These are phyloP conservation scores for Propithecus deckenii DNA, from an alignment of 2,797 vertebrate genomes.

Conservation along the genomic window DNA sequence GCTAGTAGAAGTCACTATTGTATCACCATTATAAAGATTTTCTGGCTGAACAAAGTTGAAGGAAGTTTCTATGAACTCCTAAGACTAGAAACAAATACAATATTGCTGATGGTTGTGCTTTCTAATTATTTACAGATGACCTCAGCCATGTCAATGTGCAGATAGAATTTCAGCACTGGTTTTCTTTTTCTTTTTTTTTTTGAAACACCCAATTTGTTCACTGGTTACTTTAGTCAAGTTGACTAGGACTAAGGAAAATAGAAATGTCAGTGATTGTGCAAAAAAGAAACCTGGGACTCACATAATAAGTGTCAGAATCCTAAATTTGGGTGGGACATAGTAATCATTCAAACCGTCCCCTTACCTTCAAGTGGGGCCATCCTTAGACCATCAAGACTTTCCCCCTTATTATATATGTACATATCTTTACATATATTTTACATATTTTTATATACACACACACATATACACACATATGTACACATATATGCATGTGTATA, in stretches of 20 bases:
- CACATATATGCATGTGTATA: not conserved
- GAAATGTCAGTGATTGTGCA: slow-evolving; percentile 8
- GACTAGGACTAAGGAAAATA: not conserved
- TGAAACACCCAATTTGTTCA: slow-evolving; percentile 54
- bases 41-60: slow-evolving; percentile 76
- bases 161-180: slow-evolving; percentile 39
- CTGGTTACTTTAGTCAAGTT: slow-evolving; percentile 43
- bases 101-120: slow-evolving; percentile 71
- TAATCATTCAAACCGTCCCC: not conserved
- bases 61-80: slow-evolving; percentile 71
- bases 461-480: too few species aligned
- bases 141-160: slow-evolving; percentile 39
- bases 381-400: not conserved
- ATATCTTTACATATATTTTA: not conserved
- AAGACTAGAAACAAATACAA: slow-evolving; percentile 71
- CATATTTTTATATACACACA: not conserved
- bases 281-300: slow-evolving; percentile 20
- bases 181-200: not conserved
- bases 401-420: not conserved
- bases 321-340: not conserved
- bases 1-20: slow-evolving; percentile 66
- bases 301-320: not conserved
- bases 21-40: slow-evolving; percentile 64
- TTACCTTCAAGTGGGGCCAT: not conserved
- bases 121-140: slow-evolving; percentile 78